Evolutionary conservation across 2,888 invertebrate species (phyloP).

Genomic region (Orthosia cruda): DNA sequence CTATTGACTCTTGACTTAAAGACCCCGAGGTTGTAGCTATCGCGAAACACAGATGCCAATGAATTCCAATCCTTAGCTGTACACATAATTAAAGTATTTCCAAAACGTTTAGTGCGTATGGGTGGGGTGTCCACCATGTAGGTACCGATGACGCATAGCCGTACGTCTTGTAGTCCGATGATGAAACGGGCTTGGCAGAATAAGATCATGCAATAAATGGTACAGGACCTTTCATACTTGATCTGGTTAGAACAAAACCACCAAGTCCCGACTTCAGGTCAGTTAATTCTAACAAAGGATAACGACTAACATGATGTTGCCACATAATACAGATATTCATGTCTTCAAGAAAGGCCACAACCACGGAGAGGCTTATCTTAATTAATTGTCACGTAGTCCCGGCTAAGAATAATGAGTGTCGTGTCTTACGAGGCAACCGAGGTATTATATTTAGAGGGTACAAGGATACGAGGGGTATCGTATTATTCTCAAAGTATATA

Average conservation of each 20-base stretch:
- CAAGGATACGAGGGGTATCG: conserved; percentile 2
- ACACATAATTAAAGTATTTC: too few relatives aligned
- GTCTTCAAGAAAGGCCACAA: conserved; percentile 9
- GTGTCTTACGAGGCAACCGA: conserved; percentile 26
- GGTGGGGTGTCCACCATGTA: too few relatives aligned
- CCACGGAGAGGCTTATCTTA: conserved; percentile 26
- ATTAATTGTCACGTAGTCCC: conserved; percentile 51
- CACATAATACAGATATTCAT: conserved; percentile 19
- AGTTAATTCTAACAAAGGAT: conserved; percentile 19
- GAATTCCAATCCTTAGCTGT: too few relatives aligned
- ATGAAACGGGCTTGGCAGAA: too few relatives aligned
- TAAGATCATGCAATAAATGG: too few relatives aligned
- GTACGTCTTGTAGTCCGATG: too few relatives aligned
- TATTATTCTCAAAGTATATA: not conserved
- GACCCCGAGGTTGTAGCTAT: too few relatives aligned
- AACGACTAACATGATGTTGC: conserved; percentile 16
- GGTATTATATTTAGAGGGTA: conserved; percentile 25
- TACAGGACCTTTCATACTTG: not conserved
- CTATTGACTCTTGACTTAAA: too few relatives aligned
- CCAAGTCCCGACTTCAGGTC: not conserved
- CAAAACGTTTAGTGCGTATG: too few relatives aligned
- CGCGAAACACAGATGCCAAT: too few relatives aligned
- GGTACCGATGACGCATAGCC: too few relatives aligned
- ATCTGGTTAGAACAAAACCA: not conserved
- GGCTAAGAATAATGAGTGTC: conserved; percentile 44